A percentile compares a stretch with the other conserved stretches of the same genome.
These are phyloP conservation scores for Paguma larvata DNA, from an alignment of 2,797 vertebrate genomes.

Conservation along the genomic window DNA sequence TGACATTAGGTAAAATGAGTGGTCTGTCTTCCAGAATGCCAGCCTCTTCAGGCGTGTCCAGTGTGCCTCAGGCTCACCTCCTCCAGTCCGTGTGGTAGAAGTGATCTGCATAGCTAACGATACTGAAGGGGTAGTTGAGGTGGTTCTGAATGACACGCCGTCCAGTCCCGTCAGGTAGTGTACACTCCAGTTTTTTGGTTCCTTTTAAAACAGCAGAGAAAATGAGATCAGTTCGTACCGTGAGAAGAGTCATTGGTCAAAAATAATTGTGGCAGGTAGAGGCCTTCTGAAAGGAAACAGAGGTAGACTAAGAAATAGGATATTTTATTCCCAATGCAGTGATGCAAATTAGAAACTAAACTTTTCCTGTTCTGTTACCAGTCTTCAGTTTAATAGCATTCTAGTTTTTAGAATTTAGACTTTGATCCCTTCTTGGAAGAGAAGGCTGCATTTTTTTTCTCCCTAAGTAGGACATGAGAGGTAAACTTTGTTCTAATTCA, in stretches of 20 bases:
- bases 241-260: neutral
- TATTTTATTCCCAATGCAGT: neutral
- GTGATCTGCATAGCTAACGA: conserved; percentile 94
- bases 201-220: conserved; percentile 87
- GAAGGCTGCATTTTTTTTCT: conserved; percentile 38
- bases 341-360: neutral
- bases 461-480: neutral
- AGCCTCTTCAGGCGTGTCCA: neutral
- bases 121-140: conserved; percentile 98
- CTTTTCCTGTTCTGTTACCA: neutral
- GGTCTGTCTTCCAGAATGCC: neutral
- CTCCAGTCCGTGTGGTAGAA: conserved; percentile 99
- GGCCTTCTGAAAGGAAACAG: neutral
- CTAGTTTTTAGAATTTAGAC: conserved; percentile 44
- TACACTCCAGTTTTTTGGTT: conserved; percentile 96
- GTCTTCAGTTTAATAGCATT: neutral
- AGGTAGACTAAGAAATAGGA: neutral
- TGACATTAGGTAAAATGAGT: neutral
- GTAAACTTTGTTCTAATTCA: neutral
- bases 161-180: conserved; percentile 91
- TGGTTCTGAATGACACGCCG: conserved; percentile 92
- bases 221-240: neutral
- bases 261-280: neutral
- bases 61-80: conserved; percentile 88
- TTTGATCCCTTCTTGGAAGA: conserved; percentile 35